phyloP scores from a whole-genome alignment of 2,113 vertebrate species.

The Myanophis thanlyinensis region DNA sequence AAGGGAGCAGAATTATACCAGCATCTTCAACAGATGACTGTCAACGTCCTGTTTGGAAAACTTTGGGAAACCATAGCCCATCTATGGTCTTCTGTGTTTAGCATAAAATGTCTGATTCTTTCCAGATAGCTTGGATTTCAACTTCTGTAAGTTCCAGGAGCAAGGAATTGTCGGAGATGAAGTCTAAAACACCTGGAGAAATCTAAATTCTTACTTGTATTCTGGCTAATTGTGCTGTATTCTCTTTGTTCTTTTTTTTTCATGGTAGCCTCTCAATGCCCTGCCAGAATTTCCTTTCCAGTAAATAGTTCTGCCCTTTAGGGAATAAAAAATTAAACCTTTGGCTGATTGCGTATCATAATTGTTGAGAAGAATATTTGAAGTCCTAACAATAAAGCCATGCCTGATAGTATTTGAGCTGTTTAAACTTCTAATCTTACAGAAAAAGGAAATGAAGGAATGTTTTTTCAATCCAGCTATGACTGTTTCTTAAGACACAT shows the following conservation, averaged over 20 bases:
- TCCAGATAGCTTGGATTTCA: not conserved
- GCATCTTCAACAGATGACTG: not conserved
- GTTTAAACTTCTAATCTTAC: conserved; percentile 48
- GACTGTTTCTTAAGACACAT: conserved; percentile 34
- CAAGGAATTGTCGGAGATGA: not conserved
- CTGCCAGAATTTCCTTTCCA: not conserved
- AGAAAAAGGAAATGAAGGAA: conserved; percentile 42
- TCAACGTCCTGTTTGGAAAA: not conserved
- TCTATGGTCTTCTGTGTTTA: not conserved
- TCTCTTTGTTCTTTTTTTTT: not conserved
- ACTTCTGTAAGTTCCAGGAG: not conserved
- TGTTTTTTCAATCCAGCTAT: conserved; percentile 10
- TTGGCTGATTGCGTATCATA: not conserved
- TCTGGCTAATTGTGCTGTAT: not conserved
- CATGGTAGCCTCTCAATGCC: not conserved
- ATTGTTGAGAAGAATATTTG: not conserved
- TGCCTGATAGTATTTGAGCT: conserved; percentile 16
- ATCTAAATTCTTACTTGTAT: not conserved
- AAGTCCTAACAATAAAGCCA: not conserved
- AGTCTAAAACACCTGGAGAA: not conserved
- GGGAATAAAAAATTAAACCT: not conserved
- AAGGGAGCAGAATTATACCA: not conserved
- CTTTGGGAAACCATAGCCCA: not conserved
- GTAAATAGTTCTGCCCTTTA: not conserved
- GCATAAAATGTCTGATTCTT: not conserved